A percentile compares a stretch with the other conserved stretches of the same genome.
These are phyloP conservation scores for Neodiprion pinetum DNA, from an alignment of 1,140 invertebrate genomes.

Conservation along the genomic window DNA sequence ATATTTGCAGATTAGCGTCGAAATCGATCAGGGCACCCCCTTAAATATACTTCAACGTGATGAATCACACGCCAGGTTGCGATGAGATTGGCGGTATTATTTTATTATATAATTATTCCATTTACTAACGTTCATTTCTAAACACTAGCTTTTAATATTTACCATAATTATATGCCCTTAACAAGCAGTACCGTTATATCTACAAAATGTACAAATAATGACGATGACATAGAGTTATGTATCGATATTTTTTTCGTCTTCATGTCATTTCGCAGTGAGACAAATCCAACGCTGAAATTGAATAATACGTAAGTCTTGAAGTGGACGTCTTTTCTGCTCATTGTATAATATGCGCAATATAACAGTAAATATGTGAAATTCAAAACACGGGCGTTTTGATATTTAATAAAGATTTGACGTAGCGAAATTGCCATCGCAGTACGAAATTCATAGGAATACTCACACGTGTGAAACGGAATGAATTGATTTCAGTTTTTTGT, in stretches of 20 bases:
- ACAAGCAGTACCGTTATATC: conserved; percentile 15
- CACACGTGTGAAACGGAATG: no score
- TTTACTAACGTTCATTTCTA: conserved; percentile 9
- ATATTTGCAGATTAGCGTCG: no score
- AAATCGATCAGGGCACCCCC: no score
- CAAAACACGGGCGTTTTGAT: no score
- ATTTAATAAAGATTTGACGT: no score
- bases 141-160: conserved; percentile 13
- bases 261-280: not conserved
- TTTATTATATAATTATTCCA: not conserved
- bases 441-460: no score
- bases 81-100: not conserved
- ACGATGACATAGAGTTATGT: conserved; percentile 6
- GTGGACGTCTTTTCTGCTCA: not conserved
- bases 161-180: conserved; percentile 9
- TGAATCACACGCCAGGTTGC: no score
- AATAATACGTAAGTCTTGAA: not conserved
- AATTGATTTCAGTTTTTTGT: no score
- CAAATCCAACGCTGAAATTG: not conserved
- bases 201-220: conserved; percentile 23
- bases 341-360: no score
- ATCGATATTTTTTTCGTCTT: not conserved
- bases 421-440: no score
- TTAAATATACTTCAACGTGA: no score
- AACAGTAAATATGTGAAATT: no score